phyloP scores from a whole-genome alignment of 2,888 invertebrate genomes.

The Globia sparganii region DNA sequence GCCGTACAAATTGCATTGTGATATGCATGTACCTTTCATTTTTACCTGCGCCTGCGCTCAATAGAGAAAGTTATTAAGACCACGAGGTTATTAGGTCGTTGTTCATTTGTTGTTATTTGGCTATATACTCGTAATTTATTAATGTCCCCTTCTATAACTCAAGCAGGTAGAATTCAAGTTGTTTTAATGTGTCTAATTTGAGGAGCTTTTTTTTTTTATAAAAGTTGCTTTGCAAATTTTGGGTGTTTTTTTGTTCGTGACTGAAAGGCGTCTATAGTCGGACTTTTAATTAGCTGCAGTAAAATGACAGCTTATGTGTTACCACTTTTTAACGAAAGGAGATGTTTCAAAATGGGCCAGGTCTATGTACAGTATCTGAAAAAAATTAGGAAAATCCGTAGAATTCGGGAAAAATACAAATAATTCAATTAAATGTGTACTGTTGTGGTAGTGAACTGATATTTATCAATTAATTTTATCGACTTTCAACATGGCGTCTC shows the following conservation, averaged over 20 bases:
- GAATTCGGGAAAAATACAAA: too few species aligned
- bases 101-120: slow-evolving; percentile 38
- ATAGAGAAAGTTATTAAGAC: slow-evolving; percentile 54
- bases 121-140: slow-evolving; percentile 2
- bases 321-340: too few species aligned
- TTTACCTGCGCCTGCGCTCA: slow-evolving; percentile 29
- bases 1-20: slow-evolving; percentile 37
- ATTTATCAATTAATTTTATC: too few species aligned
- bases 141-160: background rate
- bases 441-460: too few species aligned
- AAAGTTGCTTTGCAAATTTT: background rate
- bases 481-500: too few species aligned
- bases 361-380: too few species aligned
- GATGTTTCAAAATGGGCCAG: too few species aligned
- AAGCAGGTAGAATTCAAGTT: background rate
- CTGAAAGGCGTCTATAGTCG: background rate
- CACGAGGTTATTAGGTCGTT: slow-evolving; percentile 52
- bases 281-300: too few species aligned
- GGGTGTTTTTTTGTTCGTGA: background rate
- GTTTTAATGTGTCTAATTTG: background rate
- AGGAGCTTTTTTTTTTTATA: background rate
- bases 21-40: slow-evolving; percentile 42
- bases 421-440: too few species aligned
- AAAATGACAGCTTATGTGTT: too few species aligned
- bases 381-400: too few species aligned